Evolutionary conservation across 2,888 invertebrate species (phyloP), one percentile per base, ranked within the genome.

Genomic region (Sinhomidia bicolor): DNA sequence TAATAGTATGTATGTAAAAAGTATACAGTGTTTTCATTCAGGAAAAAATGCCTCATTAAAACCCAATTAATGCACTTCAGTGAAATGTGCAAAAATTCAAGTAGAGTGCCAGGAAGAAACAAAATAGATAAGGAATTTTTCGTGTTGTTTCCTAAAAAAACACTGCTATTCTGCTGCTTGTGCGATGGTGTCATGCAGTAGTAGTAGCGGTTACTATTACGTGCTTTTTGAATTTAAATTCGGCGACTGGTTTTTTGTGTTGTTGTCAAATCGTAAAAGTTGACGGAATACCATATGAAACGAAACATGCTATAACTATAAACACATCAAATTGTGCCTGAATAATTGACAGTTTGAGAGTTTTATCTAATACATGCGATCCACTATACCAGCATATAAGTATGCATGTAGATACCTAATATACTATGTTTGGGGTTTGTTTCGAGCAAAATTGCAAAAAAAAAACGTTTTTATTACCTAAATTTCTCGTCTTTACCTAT

Each of bases 221-320:
- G 36, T 7, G 47, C 10, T 47, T 47, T 47, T n/a, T n/a, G n/a
- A n/a, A n/a, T 20, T n/a, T 60, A 17, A 54, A 20, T 60, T 26
- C 32, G 14, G 6, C 0, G 32, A 17, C 65, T n/a, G 32, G 29
- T 60, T 60, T 60, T 60, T 60, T 60, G n/a, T n/a, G n/a, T n/a
- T n/a, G n/a, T 57, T 57, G 60, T 60, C 60, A 60, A 60, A 26
- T 26, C 17, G 60, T 60, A n/a, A 60, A n/a, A 60, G 3, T 60
- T 60, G n/a, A 60, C 60, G 12, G 60, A 60, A 12, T 26, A 10
- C 44, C 14, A 14, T 47, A 60, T 23, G 60, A 26, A 60, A 12
- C 60, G 60, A 23, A 60, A 60, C 20, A 17, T 54, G 54, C 54
- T 20, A 20, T 60, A 60, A 9, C 60, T 10, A 26, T 60, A 60